Conservation (phyloP, 2,113 vertebrate species). For the Telmatochromis brachygnathus region DNA sequence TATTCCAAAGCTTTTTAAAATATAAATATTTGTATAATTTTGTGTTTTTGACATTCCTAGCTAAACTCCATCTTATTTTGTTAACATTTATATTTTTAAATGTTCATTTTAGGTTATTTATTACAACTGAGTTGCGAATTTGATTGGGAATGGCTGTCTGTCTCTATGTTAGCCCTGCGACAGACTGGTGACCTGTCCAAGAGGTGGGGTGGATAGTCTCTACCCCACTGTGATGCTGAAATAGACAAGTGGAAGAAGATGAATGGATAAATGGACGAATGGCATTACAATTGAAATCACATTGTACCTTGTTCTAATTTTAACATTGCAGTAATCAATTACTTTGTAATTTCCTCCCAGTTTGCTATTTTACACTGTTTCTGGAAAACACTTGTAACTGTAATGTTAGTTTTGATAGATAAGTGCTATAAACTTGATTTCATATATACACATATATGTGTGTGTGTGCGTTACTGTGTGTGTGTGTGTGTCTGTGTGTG, state of each 20-base stretch:
- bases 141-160: background rate
- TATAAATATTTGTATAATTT: background rate
- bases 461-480: rapidly evolving
- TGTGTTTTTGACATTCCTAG: background rate
- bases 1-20: background rate
- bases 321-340: background rate
- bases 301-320: background rate
- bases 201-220: background rate
- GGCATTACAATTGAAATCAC: background rate
- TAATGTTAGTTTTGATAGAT: background rate
- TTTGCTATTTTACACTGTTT: background rate
- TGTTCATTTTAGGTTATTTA: background rate
- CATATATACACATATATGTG: rapidly evolving
- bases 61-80: background rate
- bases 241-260: background rate
- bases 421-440: background rate
- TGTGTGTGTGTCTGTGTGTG: rapidly evolving
- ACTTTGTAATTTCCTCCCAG: background rate
- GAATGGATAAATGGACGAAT: background rate
- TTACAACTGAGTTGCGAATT: background rate
- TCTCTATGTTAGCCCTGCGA: background rate
- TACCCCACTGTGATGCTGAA: background rate
- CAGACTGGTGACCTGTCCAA: background rate
- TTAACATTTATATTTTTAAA: background rate
- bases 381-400: background rate